A percentile compares a stretch with the other conserved stretches of the same genome.
Evolutionary conservation across 2,797 vertebrate species (phyloP).

Genomic region (Diplodus sargus): DNA sequence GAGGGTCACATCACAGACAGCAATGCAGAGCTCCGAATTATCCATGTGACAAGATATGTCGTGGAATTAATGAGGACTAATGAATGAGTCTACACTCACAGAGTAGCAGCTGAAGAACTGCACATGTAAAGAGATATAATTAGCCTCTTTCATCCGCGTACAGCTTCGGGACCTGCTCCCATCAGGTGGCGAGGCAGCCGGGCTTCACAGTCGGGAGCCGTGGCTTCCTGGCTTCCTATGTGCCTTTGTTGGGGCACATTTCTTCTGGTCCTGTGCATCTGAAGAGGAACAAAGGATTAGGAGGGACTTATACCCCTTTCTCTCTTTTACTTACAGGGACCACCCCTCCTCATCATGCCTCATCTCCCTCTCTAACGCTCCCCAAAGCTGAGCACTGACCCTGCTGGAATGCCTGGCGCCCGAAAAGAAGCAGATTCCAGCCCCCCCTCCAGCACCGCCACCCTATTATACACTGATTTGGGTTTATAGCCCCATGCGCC

Average conservation of each 20-base stretch:
- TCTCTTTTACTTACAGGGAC: conserved; percentile 76
- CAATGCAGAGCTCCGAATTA: neutral
- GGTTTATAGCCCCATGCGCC: conserved; percentile 39
- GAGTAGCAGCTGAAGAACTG: conserved; percentile 3
- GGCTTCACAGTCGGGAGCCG: conserved; percentile 48
- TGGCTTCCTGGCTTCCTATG: conserved; percentile 69
- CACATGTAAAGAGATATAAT: neutral
- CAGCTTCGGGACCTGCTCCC: conserved; percentile 4
- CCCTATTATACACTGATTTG: conserved; percentile 61
- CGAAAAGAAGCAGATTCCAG: conserved; percentile 59
- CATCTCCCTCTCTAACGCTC: conserved; percentile 70
- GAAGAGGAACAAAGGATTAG: conserved; percentile 81
- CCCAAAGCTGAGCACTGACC: conserved; percentile 63
- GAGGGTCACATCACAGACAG: conserved; percentile 21
- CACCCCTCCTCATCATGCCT: conserved; percentile 77
- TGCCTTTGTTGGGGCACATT: conserved; percentile 68
- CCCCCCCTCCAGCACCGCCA: conserved; percentile 20
- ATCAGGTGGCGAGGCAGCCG: conserved; percentile 17
- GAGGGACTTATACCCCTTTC: conserved; percentile 72
- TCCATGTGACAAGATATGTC: neutral
- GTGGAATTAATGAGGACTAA: conserved; percentile 19
- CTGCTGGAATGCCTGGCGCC: conserved; percentile 71
- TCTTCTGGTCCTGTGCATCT: conserved; percentile 77
- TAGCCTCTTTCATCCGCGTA: conserved; percentile 26
- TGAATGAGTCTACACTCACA: neutral